Evolutionary conservation across 2,888 invertebrate genomes (phyloP).

Genomic region (Nymphalis polychloros): DNA sequence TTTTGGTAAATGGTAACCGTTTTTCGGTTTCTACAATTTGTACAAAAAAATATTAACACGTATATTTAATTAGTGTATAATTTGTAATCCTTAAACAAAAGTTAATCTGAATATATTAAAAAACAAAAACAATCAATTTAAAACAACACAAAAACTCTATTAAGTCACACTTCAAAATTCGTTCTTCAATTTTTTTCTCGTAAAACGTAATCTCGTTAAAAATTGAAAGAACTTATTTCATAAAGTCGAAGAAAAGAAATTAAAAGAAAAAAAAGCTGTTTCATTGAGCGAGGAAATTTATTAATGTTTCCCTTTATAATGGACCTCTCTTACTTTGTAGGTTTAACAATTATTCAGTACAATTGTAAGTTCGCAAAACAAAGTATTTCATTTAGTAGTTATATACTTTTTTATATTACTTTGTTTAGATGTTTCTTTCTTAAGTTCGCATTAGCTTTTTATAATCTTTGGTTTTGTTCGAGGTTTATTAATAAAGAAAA

Average conservation of each 20-base stretch:
- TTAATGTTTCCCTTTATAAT: conserved; percentile 66
- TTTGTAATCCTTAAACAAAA: not conserved
- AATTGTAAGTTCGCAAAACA: conserved; percentile 10
- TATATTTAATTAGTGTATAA: not conserved
- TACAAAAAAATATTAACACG: not conserved
- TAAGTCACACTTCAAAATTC: conserved; percentile 58
- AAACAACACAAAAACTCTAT: not conserved
- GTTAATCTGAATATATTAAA: not conserved
- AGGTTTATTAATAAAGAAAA: not conserved
- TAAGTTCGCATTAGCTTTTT: not conserved
- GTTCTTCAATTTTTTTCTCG: conserved; percentile 74
- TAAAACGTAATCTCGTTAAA: conserved; percentile 78
- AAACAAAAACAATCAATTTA: conserved; percentile 1
- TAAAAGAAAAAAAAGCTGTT: conserved; percentile 57
- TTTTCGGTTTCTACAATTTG: no score
- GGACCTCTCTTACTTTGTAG: conserved; percentile 59
- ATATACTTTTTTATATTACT: not conserved
- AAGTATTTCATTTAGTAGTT: not conserved
- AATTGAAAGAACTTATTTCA: conserved; percentile 67
- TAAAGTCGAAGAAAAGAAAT: conserved; percentile 65
- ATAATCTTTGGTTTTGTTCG: not conserved
- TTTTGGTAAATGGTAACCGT: no score
- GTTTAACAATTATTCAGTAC: conserved; percentile 54
- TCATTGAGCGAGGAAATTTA: conserved; percentile 46
- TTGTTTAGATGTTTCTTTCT: not conserved